Percentiles rank a stretch among this genome's conserved stretches.
These are phyloP conservation scores for Desmophyllum pertusum DNA, from an alignment of 92 coral and sea anemone genomes.

Conservation along the genomic window DNA sequence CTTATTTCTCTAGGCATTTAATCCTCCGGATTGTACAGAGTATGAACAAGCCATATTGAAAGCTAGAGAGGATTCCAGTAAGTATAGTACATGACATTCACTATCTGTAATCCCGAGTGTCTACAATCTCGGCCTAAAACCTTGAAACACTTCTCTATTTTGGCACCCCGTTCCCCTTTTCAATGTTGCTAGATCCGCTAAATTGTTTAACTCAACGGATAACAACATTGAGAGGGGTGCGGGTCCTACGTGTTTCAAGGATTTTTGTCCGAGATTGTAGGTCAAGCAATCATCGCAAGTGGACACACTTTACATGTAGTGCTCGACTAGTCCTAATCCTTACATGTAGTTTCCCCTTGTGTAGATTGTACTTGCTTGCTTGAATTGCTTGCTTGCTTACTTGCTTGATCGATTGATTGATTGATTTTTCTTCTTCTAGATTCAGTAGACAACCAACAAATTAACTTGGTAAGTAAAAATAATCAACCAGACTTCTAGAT, in stretches of 20 bases:
- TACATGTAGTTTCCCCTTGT: not conserved
- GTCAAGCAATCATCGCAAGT: no score
- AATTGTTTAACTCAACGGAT: no score
- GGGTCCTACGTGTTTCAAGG: no score
- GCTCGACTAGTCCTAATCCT: no score
- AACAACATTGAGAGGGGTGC: no score
- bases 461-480: constrained; percentile 14
- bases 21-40: constrained; percentile 66
- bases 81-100: not conserved
- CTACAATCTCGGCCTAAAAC: no score
- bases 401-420: not conserved
- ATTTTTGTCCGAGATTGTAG: no score
- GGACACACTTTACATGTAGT: no score
- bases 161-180: no score
- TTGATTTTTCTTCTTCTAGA: constrained; percentile 20
- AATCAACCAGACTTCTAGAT: not conserved
- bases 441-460: constrained; percentile 37
- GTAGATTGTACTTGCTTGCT: not conserved
- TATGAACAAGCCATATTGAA: constrained; percentile 61
- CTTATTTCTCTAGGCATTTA: constrained; percentile 64
- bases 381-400: not conserved
- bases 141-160: no score
- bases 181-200: no score
- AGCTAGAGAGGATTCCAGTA: constrained; percentile 60
- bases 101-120: not conserved